phyloP scores from a whole-genome alignment of 2,888 invertebrate genomes.

The Mythimna loreyi region DNA sequence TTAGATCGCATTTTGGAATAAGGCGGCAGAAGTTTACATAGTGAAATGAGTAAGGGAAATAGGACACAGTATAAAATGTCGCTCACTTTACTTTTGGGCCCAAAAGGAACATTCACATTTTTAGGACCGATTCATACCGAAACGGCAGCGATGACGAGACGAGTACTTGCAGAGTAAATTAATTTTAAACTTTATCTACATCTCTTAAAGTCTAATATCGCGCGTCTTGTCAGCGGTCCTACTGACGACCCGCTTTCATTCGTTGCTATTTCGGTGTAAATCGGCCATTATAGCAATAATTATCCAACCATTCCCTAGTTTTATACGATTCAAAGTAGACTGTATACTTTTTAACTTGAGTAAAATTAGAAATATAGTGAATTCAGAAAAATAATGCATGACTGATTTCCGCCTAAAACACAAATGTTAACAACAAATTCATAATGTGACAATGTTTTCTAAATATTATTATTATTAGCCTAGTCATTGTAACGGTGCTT shows the following conservation, averaged over 20 bases:
- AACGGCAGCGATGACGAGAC: too few species aligned
- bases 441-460: neutral
- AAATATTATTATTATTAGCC: neutral
- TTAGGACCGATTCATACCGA: too few species aligned
- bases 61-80: too few species aligned
- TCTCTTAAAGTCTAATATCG: too few species aligned
- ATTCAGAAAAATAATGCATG: neutral
- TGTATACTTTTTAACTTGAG: neutral
- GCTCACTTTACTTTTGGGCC: neutral
- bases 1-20: too few species aligned
- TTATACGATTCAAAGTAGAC: conserved; percentile 5
- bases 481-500: conserved; percentile 31
- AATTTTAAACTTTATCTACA: too few species aligned
- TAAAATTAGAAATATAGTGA: neutral
- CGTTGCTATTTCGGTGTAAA: too few species aligned
- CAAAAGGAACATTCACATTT: neutral
- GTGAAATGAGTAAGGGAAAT: neutral
- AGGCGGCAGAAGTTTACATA: neutral
- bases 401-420: conserved; percentile 26
- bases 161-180: too few species aligned
- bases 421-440: neutral
- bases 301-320: conserved; percentile 39
- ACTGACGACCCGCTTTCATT: too few species aligned
- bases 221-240: too few species aligned
- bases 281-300: neutral